Evolutionary conservation across 2,113 vertebrate genomes (phyloP).

Genomic region (Mus spicilegus): DNA sequence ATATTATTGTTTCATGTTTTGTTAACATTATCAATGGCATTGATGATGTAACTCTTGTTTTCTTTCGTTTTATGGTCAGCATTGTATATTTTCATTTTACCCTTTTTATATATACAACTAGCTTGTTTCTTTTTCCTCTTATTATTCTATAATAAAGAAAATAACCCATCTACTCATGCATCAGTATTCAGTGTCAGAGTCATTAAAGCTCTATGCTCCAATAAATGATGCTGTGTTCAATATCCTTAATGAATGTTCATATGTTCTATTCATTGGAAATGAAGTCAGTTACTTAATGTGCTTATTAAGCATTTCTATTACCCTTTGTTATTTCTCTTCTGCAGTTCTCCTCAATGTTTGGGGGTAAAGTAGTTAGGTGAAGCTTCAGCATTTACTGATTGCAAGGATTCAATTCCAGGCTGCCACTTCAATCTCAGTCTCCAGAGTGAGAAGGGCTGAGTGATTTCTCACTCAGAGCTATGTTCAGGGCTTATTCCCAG

Average conservation of each 20-base stretch:
- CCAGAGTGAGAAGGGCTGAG: background rate
- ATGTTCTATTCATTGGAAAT: background rate
- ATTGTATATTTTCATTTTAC: background rate
- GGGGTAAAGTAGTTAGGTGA: background rate
- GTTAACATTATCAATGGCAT: background rate
- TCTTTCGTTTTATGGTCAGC: background rate
- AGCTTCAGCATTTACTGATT: background rate
- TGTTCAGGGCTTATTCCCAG: background rate
- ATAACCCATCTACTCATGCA: background rate
- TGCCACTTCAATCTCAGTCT: background rate
- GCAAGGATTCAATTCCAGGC: background rate
- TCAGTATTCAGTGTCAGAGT: background rate
- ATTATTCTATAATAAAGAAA: background rate
- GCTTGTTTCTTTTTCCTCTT: background rate
- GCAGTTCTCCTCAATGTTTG: background rate
- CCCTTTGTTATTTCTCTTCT: background rate
- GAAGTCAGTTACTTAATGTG: background rate
- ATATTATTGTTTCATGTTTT: background rate
- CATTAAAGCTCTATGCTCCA: background rate
- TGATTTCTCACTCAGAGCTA: background rate
- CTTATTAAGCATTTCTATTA: slow-evolving; percentile 15
- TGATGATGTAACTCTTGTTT: background rate
- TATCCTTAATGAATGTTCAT: background rate
- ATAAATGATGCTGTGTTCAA: background rate
- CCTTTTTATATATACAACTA: background rate